Base-by-base conservation (phyloP, 2,113 vertebrate species). In the Microtus montanus region DNA sequence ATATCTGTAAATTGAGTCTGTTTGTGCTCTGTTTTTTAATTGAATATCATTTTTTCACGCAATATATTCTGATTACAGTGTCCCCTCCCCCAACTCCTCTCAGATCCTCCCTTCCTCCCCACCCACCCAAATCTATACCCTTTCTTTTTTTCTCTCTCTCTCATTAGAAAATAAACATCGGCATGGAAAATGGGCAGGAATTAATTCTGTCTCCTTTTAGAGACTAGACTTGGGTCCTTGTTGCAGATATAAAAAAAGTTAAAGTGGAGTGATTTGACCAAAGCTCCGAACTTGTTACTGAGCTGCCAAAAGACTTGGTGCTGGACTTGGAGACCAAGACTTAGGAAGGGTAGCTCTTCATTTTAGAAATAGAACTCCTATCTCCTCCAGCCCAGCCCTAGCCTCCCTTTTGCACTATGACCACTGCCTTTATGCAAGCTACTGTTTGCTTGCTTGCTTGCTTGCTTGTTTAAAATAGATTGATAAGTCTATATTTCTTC, bases 401-500 rank as follows among this genome's bases (percentile, higher is more conserved):
- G 44, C 35, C 22, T 33, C 28, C 30, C 49, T 75, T 74, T 20
- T 66, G 2, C 24, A 70, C 78, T 52, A 28, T 20, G 54, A 92
- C 22, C 8, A 26, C 58, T 84, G 85, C 41, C 28, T 93, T 66
- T 47, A 73, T 77, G n/a, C 47, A 7, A 26, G 5, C 61, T 78
- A 74, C n/a, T 24, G 22, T 14, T 44, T 35, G 10, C 10, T 22
- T 54, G 30, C 17, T n/a, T n/a, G n/a, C n/a, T 38, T 61, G 17
- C 28, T 73, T 82, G 9, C 35, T 64, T 83, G 13, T 78, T 92
- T 63, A 94, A 79, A 70, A 73, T 70, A 68, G 74, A 90, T 73
- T 75, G 52, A 90, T 74, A 95, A 87, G 89, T 11, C 74, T 2
- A 8, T 38, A 52, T 71, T 94, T 91, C 44, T 86, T 52, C n/a